Percentiles rank a stretch among this genome's conserved stretches.
Evolutionary conservation across 1,140 invertebrate genomes (phyloP).

Genomic region (Drosophila orena): DNA sequence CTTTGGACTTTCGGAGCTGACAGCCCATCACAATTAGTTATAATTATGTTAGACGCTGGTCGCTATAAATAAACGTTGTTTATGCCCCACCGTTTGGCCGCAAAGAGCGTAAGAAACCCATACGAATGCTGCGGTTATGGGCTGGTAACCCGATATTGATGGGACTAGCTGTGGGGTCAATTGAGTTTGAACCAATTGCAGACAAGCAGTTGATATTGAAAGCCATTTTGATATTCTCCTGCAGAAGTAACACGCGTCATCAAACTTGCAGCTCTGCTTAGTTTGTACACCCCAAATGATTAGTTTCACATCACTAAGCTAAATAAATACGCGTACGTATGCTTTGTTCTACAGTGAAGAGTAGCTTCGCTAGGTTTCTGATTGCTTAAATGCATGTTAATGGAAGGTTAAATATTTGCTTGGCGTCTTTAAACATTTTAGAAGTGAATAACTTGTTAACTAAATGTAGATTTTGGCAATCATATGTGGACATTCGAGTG

Average conservation of each 20-base stretch:
- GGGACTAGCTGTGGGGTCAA: slow-evolving; percentile 16
- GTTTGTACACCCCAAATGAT: background rate
- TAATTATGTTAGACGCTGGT: slow-evolving; percentile 65
- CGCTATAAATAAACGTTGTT: slow-evolving; percentile 54
- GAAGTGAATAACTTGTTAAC: background rate
- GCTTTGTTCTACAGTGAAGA: background rate
- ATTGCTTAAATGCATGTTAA: slow-evolving; percentile 1
- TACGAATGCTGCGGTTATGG: slow-evolving; percentile 52
- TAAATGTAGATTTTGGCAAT: background rate
- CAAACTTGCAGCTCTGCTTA: slow-evolving; percentile 4
- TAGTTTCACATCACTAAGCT: slow-evolving; percentile 21
- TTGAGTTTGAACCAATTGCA: slow-evolving; percentile 3
- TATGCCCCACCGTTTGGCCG: slow-evolving; percentile 26
- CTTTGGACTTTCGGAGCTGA: slow-evolving; percentile 50
- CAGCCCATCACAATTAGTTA: slow-evolving; percentile 71
- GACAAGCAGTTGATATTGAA: background rate
- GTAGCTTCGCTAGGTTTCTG: slow-evolving; percentile 1
- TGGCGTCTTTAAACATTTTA: background rate
- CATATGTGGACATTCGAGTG: background rate
- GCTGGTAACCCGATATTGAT: slow-evolving; percentile 43
- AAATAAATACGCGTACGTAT: slow-evolving; percentile 18
- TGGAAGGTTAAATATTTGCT: background rate
- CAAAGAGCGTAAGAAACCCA: slow-evolving; percentile 47
- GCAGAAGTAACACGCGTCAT: background rate
- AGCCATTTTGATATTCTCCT: background rate